Base-by-base conservation (phyloP, 2,888 invertebrate species). In the Scaptomyza caliginosa region DNA sequence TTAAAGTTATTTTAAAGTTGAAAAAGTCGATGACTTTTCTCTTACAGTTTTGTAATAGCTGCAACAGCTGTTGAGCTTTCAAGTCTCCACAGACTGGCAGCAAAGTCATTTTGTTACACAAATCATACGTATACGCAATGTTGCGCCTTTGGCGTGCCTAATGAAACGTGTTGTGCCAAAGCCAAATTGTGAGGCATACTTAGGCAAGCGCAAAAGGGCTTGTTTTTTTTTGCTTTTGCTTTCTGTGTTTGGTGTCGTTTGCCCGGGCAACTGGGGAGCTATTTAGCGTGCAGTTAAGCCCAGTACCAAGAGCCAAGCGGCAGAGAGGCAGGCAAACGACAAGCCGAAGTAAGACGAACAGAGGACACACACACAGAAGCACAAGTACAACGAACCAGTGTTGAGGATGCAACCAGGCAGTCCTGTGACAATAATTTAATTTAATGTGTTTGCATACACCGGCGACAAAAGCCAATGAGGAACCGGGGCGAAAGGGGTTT, bases 391-490 rank as follows among this genome's bases (percentile, higher is more conserved):
- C 28, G 16, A 32, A 13, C 32, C 13, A 34, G 16, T 8, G 28
- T 30, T 11, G 52, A 55, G 30, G 46, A 43, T 60, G 68, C 50
- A 34, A 16, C 16, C 16, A 28, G 36, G 30, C 74, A 60, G 63
- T 67, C 72, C 77, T 51, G 74, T 67, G 84, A 77, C 88, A 84
- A 84, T 84, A 84, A 88, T 84, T 84, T 88, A 84, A 84, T 84
- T 84, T 84, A 84, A 84, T 84, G 84, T 84, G 81, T 86, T 84
- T 84, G 84, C 85, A 87, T 86, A 77, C 80, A 86, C 80, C 63
- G 68, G 59, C 73, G 48, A 65, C 77, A 64, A 63, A 74, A 40
- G 45, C 56, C 63, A 63, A 42, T 64, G 55, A 48, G 16, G 10
- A 3, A n/a, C 2, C 2, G 6, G n/a, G 7, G 10, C 5, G 13